These are phyloP conservation scores for Pristionchus exspectatus DNA, from an alignment of 2,888 invertebrate genomes.

Conservation along the genomic window DNA sequence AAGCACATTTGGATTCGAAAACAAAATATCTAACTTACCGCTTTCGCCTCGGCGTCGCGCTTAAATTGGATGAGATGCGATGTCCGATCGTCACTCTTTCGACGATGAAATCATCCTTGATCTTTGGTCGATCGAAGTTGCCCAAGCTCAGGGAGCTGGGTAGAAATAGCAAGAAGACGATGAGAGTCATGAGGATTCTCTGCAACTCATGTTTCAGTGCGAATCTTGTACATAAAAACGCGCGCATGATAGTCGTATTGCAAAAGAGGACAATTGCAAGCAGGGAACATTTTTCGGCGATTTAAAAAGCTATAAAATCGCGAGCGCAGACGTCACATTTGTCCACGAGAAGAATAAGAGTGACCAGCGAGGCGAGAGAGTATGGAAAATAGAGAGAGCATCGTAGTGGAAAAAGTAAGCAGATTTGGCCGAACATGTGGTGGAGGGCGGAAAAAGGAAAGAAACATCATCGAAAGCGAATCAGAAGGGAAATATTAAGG, in stretches of 20 bases:
- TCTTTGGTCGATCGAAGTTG: neutral
- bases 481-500: neutral
- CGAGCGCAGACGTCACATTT: neutral
- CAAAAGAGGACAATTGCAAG: no score
- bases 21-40: neutral
- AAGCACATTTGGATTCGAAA: neutral
- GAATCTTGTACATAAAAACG: neutral
- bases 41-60: neutral
- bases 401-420: neutral
- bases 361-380: neutral
- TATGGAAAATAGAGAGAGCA: neutral
- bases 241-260: neutral
- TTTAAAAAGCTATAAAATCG: neutral
- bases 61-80: neutral
- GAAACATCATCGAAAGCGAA: neutral
- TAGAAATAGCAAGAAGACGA: neutral
- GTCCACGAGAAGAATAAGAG: neutral
- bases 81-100: slow-evolving; percentile 24
- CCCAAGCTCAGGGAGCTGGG: neutral
- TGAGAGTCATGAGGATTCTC: slow-evolving; percentile 1
- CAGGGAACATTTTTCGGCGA: neutral
- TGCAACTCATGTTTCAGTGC: neutral
- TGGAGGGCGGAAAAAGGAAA: neutral
- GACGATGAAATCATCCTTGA: neutral
- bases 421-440: neutral